Percentiles rank a stretch among this genome's conserved stretches.
phyloP scores from a whole-genome alignment of 2,797 vertebrate genomes.

The Oreortyx pictus region DNA sequence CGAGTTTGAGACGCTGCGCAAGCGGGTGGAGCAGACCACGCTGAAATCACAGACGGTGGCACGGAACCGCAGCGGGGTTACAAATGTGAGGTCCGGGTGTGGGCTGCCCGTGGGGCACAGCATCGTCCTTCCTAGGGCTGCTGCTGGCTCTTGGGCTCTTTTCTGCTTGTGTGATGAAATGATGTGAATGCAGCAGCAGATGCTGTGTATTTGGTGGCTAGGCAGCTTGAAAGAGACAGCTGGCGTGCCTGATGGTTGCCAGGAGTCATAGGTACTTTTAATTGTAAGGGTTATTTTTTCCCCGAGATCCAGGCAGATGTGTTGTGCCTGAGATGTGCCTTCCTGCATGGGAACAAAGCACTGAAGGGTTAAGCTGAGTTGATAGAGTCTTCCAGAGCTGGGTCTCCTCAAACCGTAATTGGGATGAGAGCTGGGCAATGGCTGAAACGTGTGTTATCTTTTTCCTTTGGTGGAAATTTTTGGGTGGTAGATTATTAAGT shows the following conservation, averaged over 20 bases:
- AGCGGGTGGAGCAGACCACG: conserved; percentile 94
- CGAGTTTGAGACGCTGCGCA: conserved; percentile 94
- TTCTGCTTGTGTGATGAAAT: not conserved
- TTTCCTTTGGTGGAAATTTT: not conserved
- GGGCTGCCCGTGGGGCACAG: not conserved
- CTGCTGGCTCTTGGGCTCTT: not conserved
- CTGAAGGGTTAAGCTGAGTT: not conserved
- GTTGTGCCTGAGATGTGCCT: not conserved
- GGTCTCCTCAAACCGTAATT: not conserved
- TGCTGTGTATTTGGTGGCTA: not conserved
- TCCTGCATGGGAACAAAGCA: not conserved
- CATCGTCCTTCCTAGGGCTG: not conserved
- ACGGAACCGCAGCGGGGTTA: conserved; percentile 94
- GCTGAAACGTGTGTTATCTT: not conserved
- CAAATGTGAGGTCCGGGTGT: conserved; percentile 85
- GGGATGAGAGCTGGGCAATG: not conserved
- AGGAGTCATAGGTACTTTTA: not conserved
- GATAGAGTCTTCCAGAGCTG: not conserved
- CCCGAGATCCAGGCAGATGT: not conserved
- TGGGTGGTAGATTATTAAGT: accelerated
- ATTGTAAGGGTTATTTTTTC: not conserved
- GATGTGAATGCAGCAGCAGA: not conserved
- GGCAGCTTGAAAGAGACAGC: not conserved
- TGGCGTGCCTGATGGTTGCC: not conserved
- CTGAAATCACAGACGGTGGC: conserved; percentile 96